Evolutionary conservation across 2,888 invertebrate species (phyloP), one percentile per base, ranked within the genome.

Genomic region (Trissolcus brochymenae): DNA sequence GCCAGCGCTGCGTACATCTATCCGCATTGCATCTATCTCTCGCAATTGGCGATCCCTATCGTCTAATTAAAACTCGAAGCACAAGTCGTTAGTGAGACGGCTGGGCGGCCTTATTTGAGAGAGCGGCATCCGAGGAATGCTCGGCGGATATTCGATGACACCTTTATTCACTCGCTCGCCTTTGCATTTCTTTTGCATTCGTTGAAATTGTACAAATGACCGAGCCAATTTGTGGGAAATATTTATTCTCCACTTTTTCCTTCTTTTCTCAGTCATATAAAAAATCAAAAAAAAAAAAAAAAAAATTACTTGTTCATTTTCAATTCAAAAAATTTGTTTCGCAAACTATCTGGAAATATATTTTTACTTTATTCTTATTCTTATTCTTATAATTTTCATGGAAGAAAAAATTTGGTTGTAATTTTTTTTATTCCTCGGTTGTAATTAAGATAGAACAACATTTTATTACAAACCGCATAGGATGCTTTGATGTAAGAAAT

Each of bases 1-100:
- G 67, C 40, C 35, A 40, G 60, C 54, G 43, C 53, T 35, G 53
- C n/a, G 66, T 61, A 51, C 60, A 7, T 43, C 35, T 35, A 65
- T 67, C 57, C 61, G 41, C 16, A 46, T 55, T 25, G 59, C 55
- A 56, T 72, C 70, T 46, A 70, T 57, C 73, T 68, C 35, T 35
- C 56, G 46, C 67, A 60, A 64, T 68, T 59, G 65, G 66, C 76
- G 71, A 79, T 70, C 68, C 13, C 60, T 65, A 76, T 79, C 75
- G 65, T 62, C 78, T 79, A 76, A 79, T 79, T 79, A 79, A 76
- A 79, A 76, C 60, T 56, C 61, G 66, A 66, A 65, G 43, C 61
- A 56, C 70, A 55, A 60, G 65, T 76, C 70, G 76, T 76, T 70
- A 76, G 70, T 68, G 76, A 57, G 68, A 64, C 56, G 75, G 46